phyloP scores from a whole-genome alignment of 2,113 vertebrate species.

The Chaetura pelagica region DNA sequence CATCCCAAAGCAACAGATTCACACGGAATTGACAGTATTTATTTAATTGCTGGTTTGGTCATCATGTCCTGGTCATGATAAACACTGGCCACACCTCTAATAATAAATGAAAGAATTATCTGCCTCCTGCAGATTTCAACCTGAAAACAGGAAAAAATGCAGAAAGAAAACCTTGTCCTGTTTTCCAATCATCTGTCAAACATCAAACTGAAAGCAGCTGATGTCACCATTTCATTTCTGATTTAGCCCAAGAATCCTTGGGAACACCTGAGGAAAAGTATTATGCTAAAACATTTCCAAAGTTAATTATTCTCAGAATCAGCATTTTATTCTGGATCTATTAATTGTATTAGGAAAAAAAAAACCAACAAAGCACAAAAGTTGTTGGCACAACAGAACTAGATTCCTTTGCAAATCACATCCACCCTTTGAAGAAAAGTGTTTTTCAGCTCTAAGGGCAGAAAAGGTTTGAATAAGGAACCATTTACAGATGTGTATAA shows the following conservation, averaged over 20 bases:
- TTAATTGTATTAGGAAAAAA: background rate
- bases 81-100: too few species aligned
- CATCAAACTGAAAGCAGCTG: background rate
- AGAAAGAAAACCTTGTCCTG: background rate
- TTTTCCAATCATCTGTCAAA: background rate
- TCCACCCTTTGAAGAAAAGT: fast-evolving
- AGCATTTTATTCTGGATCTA: background rate
- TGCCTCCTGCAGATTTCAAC: background rate
- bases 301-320: background rate
- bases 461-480: background rate
- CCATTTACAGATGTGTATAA: background rate
- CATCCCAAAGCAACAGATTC: background rate
- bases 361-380: background rate
- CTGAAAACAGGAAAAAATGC: background rate
- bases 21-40: background rate
- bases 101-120: background rate
- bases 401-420: background rate
- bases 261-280: background rate
- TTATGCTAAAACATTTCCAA: background rate
- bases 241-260: background rate
- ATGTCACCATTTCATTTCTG: background rate
- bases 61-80: background rate
- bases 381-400: too few species aligned
- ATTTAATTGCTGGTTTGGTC: background rate
- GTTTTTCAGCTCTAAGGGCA: background rate